Base-by-base conservation (phyloP, 2,113 vertebrate genomes). In the Gymnarchus niloticus region DNA sequence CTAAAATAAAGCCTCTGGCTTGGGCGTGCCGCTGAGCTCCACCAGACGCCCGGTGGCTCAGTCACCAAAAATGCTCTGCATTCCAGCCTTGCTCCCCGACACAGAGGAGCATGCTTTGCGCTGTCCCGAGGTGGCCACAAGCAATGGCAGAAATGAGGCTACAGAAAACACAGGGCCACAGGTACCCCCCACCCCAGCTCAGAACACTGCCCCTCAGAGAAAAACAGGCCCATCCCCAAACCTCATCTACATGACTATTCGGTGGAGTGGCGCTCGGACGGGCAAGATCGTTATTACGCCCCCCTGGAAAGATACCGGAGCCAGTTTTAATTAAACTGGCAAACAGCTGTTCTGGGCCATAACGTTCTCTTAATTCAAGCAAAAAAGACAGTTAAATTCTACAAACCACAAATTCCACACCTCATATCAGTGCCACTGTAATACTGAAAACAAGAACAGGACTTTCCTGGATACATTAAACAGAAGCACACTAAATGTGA, bases 131-230 rank as follows among this genome's bases (percentile, higher is more conserved):
- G 65, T 33, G 33, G 14, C 65, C 65, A 73, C 65, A 33, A 19
- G 65, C 28, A 25, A 65, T n/a, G 59, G 59, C 81, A 83, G 17
- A 56, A 56, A 54, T 25, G 76, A 49, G 76, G 76, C 76, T 78
- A 78, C 37, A 28, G 61, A 7, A 21, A n/a, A 61, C 57, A 46
- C 52, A 56, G 6, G 21, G 33, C 19, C 73, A 77, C 73, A 46
- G n/a, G n/a, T n/a, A n/a, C n/a, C n/a, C n/a, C 76, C 19, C 77
- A 19, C 6, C 33, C 12, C 48, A 19, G n/a, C 12, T 49, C 28
- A 54, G 19, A 54, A 21, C 23, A 85, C 14, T 37, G 61, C 49
- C 25, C 83, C 83, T 23, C 28, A 17, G 83, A 37, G 59, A 76
- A 76, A 44, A 25, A 28, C 48, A 14, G 23, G 17, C 83, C 46